Conservation (phyloP, 2,797 vertebrate genomes). For the Enteromius afrohamiltoni region DNA sequence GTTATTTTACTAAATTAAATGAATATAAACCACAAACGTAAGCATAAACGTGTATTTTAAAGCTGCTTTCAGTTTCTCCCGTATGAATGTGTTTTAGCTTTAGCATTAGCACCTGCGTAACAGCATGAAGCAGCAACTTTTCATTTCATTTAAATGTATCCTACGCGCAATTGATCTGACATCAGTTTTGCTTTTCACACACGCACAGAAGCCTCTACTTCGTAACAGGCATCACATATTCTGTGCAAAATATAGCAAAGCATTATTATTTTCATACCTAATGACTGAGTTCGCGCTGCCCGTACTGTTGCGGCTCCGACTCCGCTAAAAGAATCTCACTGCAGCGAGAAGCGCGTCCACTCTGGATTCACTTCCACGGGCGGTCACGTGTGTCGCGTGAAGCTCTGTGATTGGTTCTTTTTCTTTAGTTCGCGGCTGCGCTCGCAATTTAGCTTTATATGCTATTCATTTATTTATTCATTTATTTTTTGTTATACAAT, state of each 20-base stretch:
- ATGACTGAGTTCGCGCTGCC: background rate
- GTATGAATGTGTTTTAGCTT: conserved; percentile 26
- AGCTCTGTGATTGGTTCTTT: conserved; percentile 8
- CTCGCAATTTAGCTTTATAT: background rate
- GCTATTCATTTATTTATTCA: background rate
- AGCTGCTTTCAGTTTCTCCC: conserved; percentile 1
- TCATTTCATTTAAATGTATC: background rate
- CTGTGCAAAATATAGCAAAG: background rate
- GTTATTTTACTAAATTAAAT: background rate
- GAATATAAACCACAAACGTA: accelerated
- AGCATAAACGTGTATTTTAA: background rate
- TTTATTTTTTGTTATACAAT: background rate
- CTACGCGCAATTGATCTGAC: background rate
- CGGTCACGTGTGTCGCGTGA: conserved; percentile 10
- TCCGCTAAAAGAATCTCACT: conserved; percentile 6
- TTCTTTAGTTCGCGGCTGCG: background rate
- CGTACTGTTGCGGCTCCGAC: background rate
- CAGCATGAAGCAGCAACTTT: conserved; percentile 67
- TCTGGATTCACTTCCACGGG: background rate
- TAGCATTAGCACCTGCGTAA: conserved; percentile 24
- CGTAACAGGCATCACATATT: background rate
- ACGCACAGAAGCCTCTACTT: no score
- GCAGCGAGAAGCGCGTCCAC: conserved; percentile 11
- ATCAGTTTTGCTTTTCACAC: background rate
- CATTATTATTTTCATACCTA: conserved; percentile 12